These are phyloP conservation scores for Manis javanica DNA, from an alignment of 2,797 vertebrate species.

Conservation along the genomic window DNA sequence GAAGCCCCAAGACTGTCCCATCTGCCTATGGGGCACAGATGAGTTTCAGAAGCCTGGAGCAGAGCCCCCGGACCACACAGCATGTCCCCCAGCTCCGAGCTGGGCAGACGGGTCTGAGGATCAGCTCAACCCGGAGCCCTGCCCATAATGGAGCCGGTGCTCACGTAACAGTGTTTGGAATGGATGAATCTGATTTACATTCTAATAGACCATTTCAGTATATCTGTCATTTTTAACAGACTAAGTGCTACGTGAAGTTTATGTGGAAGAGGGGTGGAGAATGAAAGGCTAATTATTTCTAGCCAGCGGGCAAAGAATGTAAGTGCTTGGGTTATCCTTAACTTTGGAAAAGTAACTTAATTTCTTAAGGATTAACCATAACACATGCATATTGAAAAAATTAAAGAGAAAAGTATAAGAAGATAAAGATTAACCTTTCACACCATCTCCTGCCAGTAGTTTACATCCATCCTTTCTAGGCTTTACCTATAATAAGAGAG, in stretches of 20 bases:
- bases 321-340: too few species aligned
- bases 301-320: neutral
- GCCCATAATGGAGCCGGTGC: neutral
- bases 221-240: neutral
- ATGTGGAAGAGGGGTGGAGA: too few species aligned
- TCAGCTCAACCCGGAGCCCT: accelerated
- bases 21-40: neutral
- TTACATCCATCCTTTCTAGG: neutral
- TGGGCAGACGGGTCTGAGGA: neutral
- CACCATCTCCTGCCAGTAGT: too few species aligned
- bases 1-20: neutral
- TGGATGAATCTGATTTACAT: too few species aligned
- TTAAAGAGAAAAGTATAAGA: neutral
- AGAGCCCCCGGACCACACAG: neutral
- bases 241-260: neutral
- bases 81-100: neutral
- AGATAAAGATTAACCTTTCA: too few species aligned
- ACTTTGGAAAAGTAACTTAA: neutral
- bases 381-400: neutral
- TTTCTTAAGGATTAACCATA: neutral
- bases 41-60: neutral
- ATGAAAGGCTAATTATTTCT: neutral
- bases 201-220: neutral
- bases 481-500: accelerated
- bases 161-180: too few species aligned